phyloP scores from a whole-genome alignment of 2,888 invertebrate species.

The Nycteola revayana region DNA sequence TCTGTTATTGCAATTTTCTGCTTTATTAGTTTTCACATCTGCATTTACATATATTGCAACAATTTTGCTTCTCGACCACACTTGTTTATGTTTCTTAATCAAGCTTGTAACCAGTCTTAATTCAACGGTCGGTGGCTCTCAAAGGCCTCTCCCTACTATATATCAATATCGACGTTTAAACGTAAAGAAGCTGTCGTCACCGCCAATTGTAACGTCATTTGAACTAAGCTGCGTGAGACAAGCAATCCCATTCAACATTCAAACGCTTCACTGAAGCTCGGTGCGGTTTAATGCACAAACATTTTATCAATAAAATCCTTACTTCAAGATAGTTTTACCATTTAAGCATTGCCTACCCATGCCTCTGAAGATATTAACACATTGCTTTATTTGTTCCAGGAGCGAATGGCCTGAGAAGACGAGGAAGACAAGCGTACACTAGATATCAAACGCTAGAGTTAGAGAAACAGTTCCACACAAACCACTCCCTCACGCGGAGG shows the following conservation, averaged over 20 bases:
- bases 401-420: constrained; percentile 96
- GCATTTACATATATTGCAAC: constrained; percentile 32
- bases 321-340: constrained; percentile 9
- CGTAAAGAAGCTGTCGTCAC: constrained; percentile 79
- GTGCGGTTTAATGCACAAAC: constrained; percentile 34
- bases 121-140: constrained; percentile 50
- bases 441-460: constrained; percentile 98
- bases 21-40: constrained; percentile 14
- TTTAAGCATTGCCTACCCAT: background rate
- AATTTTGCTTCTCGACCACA: constrained; percentile 46
- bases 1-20: too few species aligned
- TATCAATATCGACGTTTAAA: constrained; percentile 74
- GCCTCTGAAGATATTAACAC: constrained; percentile 16
- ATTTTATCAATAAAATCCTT: constrained; percentile 16
- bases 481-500: constrained; percentile 98
- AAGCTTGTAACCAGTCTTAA: constrained; percentile 60
- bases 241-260: constrained; percentile 74
- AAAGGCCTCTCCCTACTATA: constrained; percentile 55
- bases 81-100: constrained; percentile 64
- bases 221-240: constrained; percentile 68
- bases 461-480: constrained; percentile 99
- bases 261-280: constrained; percentile 50
- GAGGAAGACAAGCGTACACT: constrained; percentile 98
- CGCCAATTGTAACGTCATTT: constrained; percentile 80
- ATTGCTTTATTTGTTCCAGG: constrained; percentile 84